Conservation (phyloP, 2,888 invertebrate genomes). For the Eudemis profundana region DNA sequence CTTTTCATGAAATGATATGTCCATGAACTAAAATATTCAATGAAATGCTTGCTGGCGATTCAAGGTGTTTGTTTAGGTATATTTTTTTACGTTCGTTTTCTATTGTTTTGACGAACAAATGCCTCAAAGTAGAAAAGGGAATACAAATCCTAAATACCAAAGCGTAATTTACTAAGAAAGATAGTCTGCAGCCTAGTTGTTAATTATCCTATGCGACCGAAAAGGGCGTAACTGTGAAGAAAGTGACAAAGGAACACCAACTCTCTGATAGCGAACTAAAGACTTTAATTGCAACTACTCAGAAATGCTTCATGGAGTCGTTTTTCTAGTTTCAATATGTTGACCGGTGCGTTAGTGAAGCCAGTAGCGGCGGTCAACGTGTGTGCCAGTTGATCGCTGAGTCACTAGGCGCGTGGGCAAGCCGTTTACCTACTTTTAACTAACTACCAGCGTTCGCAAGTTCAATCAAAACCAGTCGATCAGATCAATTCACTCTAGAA, state of each 20-base stretch:
- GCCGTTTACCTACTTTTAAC: constrained; percentile 15
- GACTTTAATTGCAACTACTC: background rate
- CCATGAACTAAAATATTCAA: too few relatives aligned
- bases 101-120: too few relatives aligned
- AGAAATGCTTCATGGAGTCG: background rate
- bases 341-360: constrained; percentile 8
- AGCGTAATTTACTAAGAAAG: constrained; percentile 8
- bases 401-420: constrained; percentile 15
- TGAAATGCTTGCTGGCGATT: too few relatives aligned
- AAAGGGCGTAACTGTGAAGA: background rate
- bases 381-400: constrained; percentile 17
- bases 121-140: too few relatives aligned
- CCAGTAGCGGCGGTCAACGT: constrained; percentile 13
- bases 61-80: too few relatives aligned
- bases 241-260: background rate
- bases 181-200: constrained; percentile 17
- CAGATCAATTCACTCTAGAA: background rate
- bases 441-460: background rate
- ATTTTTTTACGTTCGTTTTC: too few relatives aligned
- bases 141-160: constrained; percentile 14
- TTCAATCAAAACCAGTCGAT: background rate
- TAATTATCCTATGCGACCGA: constrained; percentile 5
- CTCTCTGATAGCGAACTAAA: background rate
- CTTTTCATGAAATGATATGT: too few relatives aligned
- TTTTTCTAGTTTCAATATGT: background rate